These are phyloP conservation scores for Cathartes aura DNA, from an alignment of 2,113 vertebrate species.

Conservation along the genomic window DNA sequence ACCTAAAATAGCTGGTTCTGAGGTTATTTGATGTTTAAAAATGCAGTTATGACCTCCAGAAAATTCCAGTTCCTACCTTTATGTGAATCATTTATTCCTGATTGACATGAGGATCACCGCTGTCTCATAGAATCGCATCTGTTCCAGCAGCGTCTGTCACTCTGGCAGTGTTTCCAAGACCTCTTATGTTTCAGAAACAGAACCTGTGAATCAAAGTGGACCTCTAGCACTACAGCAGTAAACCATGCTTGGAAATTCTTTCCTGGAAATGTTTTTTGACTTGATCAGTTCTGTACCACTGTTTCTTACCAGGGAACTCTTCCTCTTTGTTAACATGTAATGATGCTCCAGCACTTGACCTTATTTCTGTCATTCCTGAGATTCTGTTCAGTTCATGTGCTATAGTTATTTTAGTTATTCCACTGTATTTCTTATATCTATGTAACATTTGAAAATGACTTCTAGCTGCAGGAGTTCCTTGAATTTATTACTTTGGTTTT, in stretches of 20 bases:
- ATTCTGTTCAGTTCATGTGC: neutral
- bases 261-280: neutral
- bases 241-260: neutral
- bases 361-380: neutral
- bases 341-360: neutral
- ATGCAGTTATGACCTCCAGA: neutral
- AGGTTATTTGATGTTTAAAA: neutral
- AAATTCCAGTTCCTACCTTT: neutral
- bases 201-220: neutral
- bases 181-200: neutral
- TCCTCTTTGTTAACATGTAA: neutral
- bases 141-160: neutral
- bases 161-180: neutral
- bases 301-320: neutral
- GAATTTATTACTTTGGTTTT: neutral
- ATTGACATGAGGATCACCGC: neutral
- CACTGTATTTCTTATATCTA: neutral
- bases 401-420: neutral
- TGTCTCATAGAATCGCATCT: neutral
- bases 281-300: neutral
- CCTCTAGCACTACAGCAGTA: neutral
- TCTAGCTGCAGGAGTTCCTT: neutral
- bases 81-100: neutral
- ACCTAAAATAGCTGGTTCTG: neutral
- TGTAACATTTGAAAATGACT: neutral